Evolutionary conservation across 2,888 invertebrate genomes (phyloP).

Genomic region (Melinaea menophilus): DNA sequence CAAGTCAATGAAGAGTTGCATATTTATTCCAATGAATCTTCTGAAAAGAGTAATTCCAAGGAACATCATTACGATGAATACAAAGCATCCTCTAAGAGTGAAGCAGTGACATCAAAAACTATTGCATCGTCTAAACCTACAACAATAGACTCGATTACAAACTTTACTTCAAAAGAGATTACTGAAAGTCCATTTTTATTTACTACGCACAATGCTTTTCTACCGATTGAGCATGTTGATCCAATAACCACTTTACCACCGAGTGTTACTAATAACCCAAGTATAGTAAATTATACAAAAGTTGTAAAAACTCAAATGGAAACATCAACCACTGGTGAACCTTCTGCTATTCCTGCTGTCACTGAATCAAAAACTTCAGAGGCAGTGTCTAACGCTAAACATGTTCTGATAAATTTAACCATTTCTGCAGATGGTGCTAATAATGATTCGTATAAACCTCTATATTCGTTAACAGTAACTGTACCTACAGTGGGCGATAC

Average conservation of each 20-base stretch:
- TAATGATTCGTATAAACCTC: constrained; percentile 75
- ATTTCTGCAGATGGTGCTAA: constrained; percentile 82
- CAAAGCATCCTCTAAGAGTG: constrained; percentile 31
- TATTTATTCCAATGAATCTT: constrained; percentile 57
- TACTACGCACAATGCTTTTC: constrained; percentile 44
- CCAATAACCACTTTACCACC: constrained; percentile 43
- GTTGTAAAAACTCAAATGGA: constrained; percentile 36
- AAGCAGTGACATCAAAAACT: constrained; percentile 27
- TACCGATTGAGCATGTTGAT: constrained; percentile 52
- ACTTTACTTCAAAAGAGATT: constrained; percentile 39
- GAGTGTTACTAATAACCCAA: constrained; percentile 51
- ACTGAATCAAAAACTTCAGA: constrained; percentile 56
- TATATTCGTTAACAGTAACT: constrained; percentile 89
- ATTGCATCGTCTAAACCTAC: constrained; percentile 34
- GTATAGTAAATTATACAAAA: constrained; percentile 39
- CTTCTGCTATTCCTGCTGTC: constrained; percentile 47
- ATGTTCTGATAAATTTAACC: constrained; percentile 88
- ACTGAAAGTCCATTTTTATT: constrained; percentile 37
- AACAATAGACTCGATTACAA: constrained; percentile 34
- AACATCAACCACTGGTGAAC: constrained; percentile 32
- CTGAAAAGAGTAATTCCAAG: constrained; percentile 47
- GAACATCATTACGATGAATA: constrained; percentile 57
- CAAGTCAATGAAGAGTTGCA: constrained; percentile 62
- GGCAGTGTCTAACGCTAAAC: constrained; percentile 68
- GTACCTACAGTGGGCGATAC: constrained; percentile 82